These are phyloP conservation scores for Lampris megalopsis DNA, from an alignment of 2,113 vertebrate species.

Conservation along the genomic window DNA sequence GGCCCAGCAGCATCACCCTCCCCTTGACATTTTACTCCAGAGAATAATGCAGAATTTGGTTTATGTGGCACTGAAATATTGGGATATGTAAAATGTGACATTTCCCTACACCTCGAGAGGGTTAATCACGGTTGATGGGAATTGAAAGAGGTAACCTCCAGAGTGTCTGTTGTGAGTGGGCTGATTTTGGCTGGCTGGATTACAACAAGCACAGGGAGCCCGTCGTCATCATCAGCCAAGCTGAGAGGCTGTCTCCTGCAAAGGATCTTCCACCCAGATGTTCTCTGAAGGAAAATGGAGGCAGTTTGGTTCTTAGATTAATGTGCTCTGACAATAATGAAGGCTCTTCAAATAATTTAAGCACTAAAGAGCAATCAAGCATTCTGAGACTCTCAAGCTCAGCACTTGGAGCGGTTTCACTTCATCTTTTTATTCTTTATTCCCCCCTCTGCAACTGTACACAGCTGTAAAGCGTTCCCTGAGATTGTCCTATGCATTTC, in stretches of 20 bases:
- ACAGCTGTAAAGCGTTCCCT: conserved; percentile 48
- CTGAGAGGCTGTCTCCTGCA: conserved; percentile 28
- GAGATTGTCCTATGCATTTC: conserved; percentile 68
- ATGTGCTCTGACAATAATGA: conserved; percentile 63
- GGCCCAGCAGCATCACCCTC: conserved; percentile 30
- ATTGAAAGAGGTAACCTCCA: conserved; percentile 66
- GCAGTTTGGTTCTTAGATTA: conserved; percentile 41
- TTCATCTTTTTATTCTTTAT: conserved; percentile 32
- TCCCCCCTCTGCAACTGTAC: conserved; percentile 34
- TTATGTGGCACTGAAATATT: conserved; percentile 76
- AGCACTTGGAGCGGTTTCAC: conserved; percentile 47
- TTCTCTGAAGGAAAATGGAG: conserved; percentile 43
- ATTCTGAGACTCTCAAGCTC: conserved; percentile 41
- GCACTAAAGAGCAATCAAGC: conserved; percentile 60
- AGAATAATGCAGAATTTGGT: conserved; percentile 45
- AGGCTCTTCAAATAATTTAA: conserved; percentile 60
- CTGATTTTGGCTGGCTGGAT: conserved; percentile 55
- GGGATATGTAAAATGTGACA: conserved; percentile 83
- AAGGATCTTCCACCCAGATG: conserved; percentile 43
- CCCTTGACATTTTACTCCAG: conserved; percentile 70
- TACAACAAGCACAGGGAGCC: conserved; percentile 65
- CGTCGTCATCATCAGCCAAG: conserved; percentile 45
- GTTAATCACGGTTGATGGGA: conserved; percentile 78
- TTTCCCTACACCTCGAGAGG: conserved; percentile 75
- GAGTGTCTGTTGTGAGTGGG: conserved; percentile 53